These are phyloP conservation scores for Amyelois transitella DNA, from an alignment of 1,140 invertebrate species.

Conservation along the genomic window DNA sequence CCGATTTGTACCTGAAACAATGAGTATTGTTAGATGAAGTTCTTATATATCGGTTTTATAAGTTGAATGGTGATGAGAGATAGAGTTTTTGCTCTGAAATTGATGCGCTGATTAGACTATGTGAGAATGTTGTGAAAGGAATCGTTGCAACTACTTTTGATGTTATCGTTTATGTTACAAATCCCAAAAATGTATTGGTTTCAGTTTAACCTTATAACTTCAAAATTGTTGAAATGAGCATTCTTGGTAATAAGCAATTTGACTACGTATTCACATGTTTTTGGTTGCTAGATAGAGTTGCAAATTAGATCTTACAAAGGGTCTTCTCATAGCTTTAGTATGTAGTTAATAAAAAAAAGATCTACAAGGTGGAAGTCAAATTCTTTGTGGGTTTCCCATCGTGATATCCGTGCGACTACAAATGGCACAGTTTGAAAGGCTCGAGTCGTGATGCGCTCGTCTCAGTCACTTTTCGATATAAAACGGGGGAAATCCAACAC, in stretches of 20 bases:
- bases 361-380: not conserved
- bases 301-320: too few species aligned
- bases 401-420: constrained; percentile 59
- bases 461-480: not conserved
- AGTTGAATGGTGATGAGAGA: not conserved
- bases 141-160: not conserved
- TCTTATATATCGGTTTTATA: too few species aligned
- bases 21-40: not conserved
- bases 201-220: too few species aligned
- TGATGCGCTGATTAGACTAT: constrained; percentile 8
- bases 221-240: too few species aligned
- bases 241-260: too few species aligned
- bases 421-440: constrained; percentile 65
- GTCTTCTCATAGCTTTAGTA: too few species aligned
- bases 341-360: too few species aligned
- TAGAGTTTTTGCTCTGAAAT: constrained; percentile 20
- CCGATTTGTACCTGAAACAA: constrained; percentile 42
- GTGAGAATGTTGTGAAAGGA: too few species aligned
- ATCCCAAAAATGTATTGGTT: too few species aligned
- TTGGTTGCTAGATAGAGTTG: too few species aligned
- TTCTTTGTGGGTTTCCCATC: constrained; percentile 60
- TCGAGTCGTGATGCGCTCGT: constrained; percentile 49
- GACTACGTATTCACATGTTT: too few species aligned
- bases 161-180: not conserved
- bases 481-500: constrained; percentile 3